A percentile compares a stretch with the other conserved stretches of the same genome.
These are phyloP conservation scores for Sycophila texana DNA, from an alignment of 2,888 invertebrate genomes.

Conservation along the genomic window DNA sequence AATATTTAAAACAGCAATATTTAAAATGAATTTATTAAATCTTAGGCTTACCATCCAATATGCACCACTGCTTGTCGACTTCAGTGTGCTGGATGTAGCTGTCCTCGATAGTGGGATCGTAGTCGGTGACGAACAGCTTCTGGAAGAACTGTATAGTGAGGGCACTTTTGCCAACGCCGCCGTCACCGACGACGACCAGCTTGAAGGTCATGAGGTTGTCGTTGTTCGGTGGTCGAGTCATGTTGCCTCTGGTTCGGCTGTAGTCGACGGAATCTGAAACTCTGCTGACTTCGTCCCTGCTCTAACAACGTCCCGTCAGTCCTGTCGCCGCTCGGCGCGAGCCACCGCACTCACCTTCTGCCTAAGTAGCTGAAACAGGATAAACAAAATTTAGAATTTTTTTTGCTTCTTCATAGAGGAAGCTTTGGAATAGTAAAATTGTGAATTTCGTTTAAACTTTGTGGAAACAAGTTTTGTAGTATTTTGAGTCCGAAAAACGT, in stretches of 20 bases:
- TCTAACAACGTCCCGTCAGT: constrained; percentile 31
- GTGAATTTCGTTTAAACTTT: too few species aligned
- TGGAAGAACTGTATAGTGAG: constrained; percentile 98
- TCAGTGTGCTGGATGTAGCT: constrained; percentile 96
- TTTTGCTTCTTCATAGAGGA: too few species aligned
- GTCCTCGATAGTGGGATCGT: constrained; percentile 97
- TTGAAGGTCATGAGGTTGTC: constrained; percentile 88
- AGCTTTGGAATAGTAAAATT: too few species aligned
- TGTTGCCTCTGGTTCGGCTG: constrained; percentile 61
- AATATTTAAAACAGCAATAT: background rate
- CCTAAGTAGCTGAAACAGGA: background rate
- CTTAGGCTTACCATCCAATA: constrained; percentile 85
- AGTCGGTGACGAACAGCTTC: constrained; percentile 94
- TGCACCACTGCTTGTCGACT: constrained; percentile 94
- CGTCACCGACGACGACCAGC: constrained; percentile 95
- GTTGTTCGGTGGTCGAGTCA: constrained; percentile 83
- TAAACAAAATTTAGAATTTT: too few species aligned
- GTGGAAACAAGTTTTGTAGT: too few species aligned
- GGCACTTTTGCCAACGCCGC: constrained; percentile 96
- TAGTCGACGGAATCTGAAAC: constrained; percentile 10
- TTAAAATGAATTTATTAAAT: constrained; percentile 25
- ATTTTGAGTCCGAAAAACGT: too few species aligned
- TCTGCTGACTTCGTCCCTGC: constrained; percentile 5
- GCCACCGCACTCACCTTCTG: constrained; percentile 23
- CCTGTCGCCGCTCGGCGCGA: constrained; percentile 22